phyloP scores from a whole-genome alignment of 1,140 invertebrate species.

The Drosophila azteca region DNA sequence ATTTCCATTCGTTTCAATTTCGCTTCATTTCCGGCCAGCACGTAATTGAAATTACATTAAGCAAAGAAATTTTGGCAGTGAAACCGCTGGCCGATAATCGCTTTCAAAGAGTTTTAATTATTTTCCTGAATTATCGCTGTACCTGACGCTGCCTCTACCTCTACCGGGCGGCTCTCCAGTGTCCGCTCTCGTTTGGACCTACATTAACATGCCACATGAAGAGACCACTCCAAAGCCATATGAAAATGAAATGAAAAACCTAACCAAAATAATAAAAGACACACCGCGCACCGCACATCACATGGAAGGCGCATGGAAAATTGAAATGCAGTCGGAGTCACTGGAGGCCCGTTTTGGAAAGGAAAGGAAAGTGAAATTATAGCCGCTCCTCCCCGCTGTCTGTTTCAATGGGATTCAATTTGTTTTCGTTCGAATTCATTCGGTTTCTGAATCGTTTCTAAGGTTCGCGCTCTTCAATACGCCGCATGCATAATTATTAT shows the following conservation, averaged over 20 bases:
- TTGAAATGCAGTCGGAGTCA: constrained; percentile 56
- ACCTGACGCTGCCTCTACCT: background rate
- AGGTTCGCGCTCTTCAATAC: constrained; percentile 67
- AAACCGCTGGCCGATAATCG: constrained; percentile 60
- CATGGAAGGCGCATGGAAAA: constrained; percentile 43
- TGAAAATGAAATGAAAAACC: constrained; percentile 48
- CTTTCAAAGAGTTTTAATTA: constrained; percentile 49
- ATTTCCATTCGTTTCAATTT: constrained; percentile 43
- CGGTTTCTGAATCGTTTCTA: constrained; percentile 64
- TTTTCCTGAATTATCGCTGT: constrained; percentile 33
- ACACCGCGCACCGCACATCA: constrained; percentile 8
- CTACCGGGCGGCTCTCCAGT: constrained; percentile 29
- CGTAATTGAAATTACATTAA: constrained; percentile 70
- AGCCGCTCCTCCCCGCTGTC: constrained; percentile 1
- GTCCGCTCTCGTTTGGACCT: constrained; percentile 46
- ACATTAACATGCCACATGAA: constrained; percentile 71
- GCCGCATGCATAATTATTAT: constrained; percentile 75
- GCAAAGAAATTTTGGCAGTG: constrained; percentile 60
- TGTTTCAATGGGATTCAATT: constrained; percentile 57
- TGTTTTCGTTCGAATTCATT: constrained; percentile 72
- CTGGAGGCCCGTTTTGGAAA: constrained; percentile 47
- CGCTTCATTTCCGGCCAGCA: constrained; percentile 58
- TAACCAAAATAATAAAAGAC: background rate
- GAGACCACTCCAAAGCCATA: constrained; percentile 55
- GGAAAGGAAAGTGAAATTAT: constrained; percentile 78